A percentile compares a stretch with the other conserved stretches of the same genome.
Evolutionary conservation across 2,797 vertebrate genomes (phyloP).

Genomic region (Otolemur crassicaudatus): DNA sequence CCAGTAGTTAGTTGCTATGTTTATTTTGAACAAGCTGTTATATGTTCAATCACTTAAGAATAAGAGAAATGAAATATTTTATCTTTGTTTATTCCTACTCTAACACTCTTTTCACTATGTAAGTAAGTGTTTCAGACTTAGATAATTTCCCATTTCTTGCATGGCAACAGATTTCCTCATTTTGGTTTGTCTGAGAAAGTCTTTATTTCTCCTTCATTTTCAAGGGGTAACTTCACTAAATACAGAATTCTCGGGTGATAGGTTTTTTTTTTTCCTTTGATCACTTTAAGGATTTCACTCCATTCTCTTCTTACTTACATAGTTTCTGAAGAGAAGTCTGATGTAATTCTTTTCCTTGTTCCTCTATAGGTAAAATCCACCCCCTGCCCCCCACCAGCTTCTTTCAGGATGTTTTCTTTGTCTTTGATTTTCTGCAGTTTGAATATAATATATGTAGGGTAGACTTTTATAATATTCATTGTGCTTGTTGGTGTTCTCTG

Average conservation of each 20-base stretch:
- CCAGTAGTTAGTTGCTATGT: not conserved
- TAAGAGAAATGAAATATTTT: not conserved
- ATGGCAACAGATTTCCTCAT: not conserved
- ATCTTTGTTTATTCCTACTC: not conserved
- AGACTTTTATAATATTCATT: not conserved
- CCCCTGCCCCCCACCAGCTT: not conserved
- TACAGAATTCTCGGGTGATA: not conserved
- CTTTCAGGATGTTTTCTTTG: not conserved
- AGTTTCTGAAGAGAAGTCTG: not conserved
- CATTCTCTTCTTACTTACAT: not conserved
- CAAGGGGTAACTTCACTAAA: not conserved
- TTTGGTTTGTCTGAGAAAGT: not conserved
- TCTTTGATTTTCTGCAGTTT: slow-evolving; percentile 13
- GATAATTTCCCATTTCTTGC: not conserved
- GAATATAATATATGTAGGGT: not conserved
- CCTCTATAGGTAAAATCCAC: not conserved
- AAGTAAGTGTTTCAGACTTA: not conserved
- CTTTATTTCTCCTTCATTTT: not conserved
- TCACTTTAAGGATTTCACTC: not conserved
- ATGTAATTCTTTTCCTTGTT: not conserved
- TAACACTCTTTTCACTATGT: not conserved
- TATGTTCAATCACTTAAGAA: not conserved
- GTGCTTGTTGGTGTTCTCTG: not conserved
- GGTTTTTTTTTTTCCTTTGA: not conserved
- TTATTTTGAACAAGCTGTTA: slow-evolving; percentile 11